phyloP scores from a whole-genome alignment of 2,888 invertebrate genomes.

The Physocephala rufipes region DNA sequence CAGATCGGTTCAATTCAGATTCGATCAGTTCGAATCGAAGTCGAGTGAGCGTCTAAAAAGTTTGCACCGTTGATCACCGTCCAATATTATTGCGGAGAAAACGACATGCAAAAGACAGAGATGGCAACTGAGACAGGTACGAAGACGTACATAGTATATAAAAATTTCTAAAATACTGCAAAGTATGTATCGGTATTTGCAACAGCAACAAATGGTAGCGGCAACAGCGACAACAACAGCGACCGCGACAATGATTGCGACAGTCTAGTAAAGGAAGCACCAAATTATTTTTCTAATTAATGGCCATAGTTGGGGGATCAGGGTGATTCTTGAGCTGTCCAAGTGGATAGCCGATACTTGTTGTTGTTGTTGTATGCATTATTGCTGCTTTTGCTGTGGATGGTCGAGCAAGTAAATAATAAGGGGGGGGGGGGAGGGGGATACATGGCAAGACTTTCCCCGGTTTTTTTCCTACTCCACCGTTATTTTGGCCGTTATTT shows the following conservation, averaged over 20 bases:
- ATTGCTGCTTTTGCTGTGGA: conserved; percentile 26
- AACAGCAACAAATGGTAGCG: too few species aligned
- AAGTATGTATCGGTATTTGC: background rate
- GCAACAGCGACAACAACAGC: background rate
- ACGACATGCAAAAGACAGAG: conserved; percentile 12
- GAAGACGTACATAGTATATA: background rate
- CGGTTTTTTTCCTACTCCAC: conserved; percentile 15
- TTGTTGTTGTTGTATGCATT: conserved; percentile 20
- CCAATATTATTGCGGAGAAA: background rate
- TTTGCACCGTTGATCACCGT: conserved; percentile 23
- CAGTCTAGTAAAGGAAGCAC: background rate
- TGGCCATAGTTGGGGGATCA: conserved; percentile 19
- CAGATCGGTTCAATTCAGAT: conserved; percentile 48
- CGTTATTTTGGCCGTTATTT: conserved; percentile 10
- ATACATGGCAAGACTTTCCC: conserved; percentile 38
- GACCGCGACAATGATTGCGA: too few species aligned
- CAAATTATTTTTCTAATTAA: conserved; percentile 34
- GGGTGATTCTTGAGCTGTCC: too few species aligned
- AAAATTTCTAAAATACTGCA: background rate
- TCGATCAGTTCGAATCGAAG: conserved; percentile 39
- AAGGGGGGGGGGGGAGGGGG: conserved; percentile 21
- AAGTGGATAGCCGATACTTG: background rate
- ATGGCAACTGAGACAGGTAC: background rate
- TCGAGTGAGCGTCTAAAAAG: conserved; percentile 39
- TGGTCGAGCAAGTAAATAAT: conserved; percentile 24